A percentile compares a stretch with the other conserved stretches of the same genome.
Evolutionary conservation across 2,888 invertebrate genomes (phyloP).

Genomic region (Eurois occulta): DNA sequence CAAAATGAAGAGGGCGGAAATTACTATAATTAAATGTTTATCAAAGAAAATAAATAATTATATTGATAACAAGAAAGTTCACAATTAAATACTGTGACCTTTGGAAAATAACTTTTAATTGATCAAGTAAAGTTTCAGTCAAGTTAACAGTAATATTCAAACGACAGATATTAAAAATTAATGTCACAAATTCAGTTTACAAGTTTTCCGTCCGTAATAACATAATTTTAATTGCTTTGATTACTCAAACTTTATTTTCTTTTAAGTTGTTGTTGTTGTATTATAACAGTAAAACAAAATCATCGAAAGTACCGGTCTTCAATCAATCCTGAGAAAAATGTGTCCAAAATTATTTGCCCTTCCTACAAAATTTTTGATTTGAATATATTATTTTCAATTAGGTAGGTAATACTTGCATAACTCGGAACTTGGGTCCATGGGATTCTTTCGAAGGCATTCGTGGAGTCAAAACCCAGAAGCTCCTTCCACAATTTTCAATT

Average conservation of each 20-base stretch:
- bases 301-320: neutral
- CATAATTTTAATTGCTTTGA: constrained; percentile 33
- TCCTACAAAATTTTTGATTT: neutral
- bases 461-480: neutral
- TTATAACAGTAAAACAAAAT: neutral
- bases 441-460: neutral
- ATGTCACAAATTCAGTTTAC: constrained; percentile 31
- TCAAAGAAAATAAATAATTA: constrained; percentile 47
- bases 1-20: constrained; percentile 3
- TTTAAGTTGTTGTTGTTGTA: neutral
- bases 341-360: neutral
- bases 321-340: neutral
- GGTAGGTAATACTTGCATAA: neutral
- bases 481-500: neutral
- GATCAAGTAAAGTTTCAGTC: constrained; percentile 46
- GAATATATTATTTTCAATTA: neutral
- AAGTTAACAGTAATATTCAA: constrained; percentile 34
- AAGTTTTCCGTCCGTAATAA: constrained; percentile 37
- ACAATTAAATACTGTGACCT: constrained; percentile 36
- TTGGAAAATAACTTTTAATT: constrained; percentile 59
- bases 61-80: constrained; percentile 17
- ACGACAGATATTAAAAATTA: constrained; percentile 48
- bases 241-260: constrained; percentile 24
- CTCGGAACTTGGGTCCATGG: neutral
- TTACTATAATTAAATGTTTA: constrained; percentile 24